These are phyloP conservation scores for Podarcis muralis DNA, from an alignment of 2,113 vertebrate genomes.

Conservation along the genomic window DNA sequence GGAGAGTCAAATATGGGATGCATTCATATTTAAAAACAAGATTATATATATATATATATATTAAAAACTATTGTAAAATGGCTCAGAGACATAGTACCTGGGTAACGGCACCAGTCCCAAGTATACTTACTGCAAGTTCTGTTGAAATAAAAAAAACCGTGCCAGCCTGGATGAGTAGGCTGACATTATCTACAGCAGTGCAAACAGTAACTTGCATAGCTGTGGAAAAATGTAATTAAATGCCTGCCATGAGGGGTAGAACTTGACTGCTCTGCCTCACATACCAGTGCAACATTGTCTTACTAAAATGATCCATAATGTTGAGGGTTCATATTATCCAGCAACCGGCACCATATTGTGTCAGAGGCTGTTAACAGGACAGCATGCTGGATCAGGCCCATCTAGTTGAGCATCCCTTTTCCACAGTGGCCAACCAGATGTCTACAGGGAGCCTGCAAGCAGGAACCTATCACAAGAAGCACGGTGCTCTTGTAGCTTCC, in stretches of 20 bases:
- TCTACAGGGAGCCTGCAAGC: no score
- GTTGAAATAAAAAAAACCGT: background rate
- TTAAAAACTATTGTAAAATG: background rate
- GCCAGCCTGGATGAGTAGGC: background rate
- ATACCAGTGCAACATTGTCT: background rate
- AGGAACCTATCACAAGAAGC: no score
- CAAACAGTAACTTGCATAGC: background rate
- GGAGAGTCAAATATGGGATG: slow-evolving; percentile 32
- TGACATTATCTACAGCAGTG: background rate
- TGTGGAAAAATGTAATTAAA: background rate
- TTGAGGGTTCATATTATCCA: background rate
- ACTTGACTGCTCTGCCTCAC: background rate
- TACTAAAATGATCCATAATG: background rate
- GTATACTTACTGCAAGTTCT: background rate
- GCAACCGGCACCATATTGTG: background rate
- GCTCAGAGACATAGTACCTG: background rate
- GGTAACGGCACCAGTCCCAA: background rate
- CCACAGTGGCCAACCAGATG: background rate
- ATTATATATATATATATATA: background rate
- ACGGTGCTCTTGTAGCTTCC: no score
- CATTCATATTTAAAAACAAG: slow-evolving; percentile 31
- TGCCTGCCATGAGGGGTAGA: background rate
- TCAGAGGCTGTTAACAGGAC: background rate
- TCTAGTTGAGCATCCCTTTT: background rate
- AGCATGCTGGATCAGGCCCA: background rate